Base-by-base conservation (phyloP, 2,797 vertebrate species). In the Hafferia zeledoni region DNA sequence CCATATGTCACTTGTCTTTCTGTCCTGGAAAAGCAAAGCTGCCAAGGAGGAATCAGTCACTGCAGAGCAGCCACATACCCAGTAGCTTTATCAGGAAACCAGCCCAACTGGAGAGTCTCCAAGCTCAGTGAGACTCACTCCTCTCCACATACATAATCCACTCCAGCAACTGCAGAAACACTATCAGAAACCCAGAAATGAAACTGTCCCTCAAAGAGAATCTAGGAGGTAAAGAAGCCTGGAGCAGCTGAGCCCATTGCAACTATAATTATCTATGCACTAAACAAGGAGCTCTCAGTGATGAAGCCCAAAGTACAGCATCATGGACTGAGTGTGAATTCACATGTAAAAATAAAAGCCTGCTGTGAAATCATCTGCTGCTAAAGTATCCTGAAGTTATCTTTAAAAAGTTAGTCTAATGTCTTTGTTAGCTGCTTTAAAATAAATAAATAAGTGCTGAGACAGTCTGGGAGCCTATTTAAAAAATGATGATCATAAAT, bases 401-500 rank as follows among this genome's bases (percentile, higher is more conserved):
- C 94, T 97, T 97, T 97, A 95, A 96, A 89, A 94, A 33, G 70
- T 46, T 76, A 86, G 61, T 10, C 85, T 93, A 83, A 90, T 61
- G 24, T 68, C 82, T 95, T 87, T 93, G 78, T 95, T 96, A 91
- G 89, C 92, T 87, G 65, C 80, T 92, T 79, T 56, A 80, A 97
- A 93, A 92, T 92, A 94, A 93, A 83, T 44, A 87, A 95, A 71
- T 88, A 93, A 96, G 25, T 93, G 91, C 85, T 90, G 92, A 96
- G 89, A 94, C 91, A 88, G 94, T 83, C 90, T 88, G 80, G 61
- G 64, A 90, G 74, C 85, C 92, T 94, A 90, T 94, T 96, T 94
- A 77, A 94, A 95, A 89, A 90, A 76, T 5, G 1, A 20, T 43
- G 81, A 72, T 78, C 50, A 88, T 75, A 93, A 89, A 83, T 85